phyloP scores from a whole-genome alignment of 2,888 invertebrate species.

The Caenorhabditis macrosperma region DNA sequence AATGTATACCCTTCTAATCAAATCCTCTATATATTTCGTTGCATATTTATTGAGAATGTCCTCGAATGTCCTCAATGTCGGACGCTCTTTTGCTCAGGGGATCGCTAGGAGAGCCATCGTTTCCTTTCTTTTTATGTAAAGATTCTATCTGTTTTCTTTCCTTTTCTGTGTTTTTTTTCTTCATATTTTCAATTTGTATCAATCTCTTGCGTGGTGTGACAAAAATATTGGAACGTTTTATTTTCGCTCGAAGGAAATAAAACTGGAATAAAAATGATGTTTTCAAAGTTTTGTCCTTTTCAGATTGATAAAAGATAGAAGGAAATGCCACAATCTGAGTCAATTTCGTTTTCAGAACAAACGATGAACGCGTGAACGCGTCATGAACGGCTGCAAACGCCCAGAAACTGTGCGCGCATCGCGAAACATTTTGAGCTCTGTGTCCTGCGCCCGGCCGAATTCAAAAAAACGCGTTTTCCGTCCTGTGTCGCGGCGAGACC shows the following conservation, averaged over 20 bases:
- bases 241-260: conserved; percentile 16
- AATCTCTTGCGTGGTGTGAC: conserved; percentile 48
- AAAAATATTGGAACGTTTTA: conserved; percentile 19
- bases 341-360: too few relatives aligned
- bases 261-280: conserved; percentile 4
- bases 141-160: conserved; percentile 12
- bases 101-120: conserved; percentile 53
- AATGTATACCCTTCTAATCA: conserved; percentile 40
- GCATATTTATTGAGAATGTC: conserved; percentile 14
- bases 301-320: background rate
- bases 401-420: too few relatives aligned
- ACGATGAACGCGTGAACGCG: too few relatives aligned
- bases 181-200: conserved; percentile 3
- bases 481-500: conserved; percentile 33
- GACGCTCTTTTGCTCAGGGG: conserved; percentile 54
- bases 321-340: too few relatives aligned
- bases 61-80: conserved; percentile 21
- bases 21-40: conserved; percentile 17
- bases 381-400: too few relatives aligned
- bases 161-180: conserved; percentile 14
- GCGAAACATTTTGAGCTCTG: background rate
- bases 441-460: background rate
- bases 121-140: conserved; percentile 32
- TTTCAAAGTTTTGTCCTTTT: too few relatives aligned
- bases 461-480: conserved; percentile 31